These are phyloP conservation scores for Pongo abelii DNA, from an alignment of 2,113 vertebrate species.

Conservation along the genomic window DNA sequence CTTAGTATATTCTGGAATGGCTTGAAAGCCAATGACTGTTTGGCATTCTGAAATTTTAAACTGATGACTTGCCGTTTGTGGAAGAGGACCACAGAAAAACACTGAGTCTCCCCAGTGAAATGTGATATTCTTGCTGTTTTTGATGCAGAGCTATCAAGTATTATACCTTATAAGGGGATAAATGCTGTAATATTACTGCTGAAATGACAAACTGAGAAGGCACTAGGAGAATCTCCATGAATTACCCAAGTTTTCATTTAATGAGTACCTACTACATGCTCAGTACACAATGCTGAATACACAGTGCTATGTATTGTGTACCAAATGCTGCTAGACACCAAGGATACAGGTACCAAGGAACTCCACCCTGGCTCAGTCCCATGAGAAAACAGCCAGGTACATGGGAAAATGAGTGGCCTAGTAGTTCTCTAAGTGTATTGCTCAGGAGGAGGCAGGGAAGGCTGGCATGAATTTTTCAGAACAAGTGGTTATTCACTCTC, in stretches of 20 bases:
- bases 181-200: background rate
- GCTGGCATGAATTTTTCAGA: background rate
- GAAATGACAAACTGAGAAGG: background rate
- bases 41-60: background rate
- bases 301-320: too few species aligned
- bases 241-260: background rate
- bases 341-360: rapidly evolving
- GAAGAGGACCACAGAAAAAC: background rate
- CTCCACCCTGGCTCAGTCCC: background rate
- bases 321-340: background rate
- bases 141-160: background rate
- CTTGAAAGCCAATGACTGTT: background rate
- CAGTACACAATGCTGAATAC: background rate
- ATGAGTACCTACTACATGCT: background rate
- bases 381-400: background rate
- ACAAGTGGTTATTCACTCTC: background rate
- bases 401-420: background rate
- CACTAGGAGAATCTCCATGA: background rate
- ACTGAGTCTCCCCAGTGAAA: background rate
- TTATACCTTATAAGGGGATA: background rate
- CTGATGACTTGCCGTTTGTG: background rate
- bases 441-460: background rate
- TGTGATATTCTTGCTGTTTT: background rate
- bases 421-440: background rate
- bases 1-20: background rate